Evolutionary conservation across 2,888 invertebrate genomes (phyloP).

Genomic region (Lepidonotus clava): DNA sequence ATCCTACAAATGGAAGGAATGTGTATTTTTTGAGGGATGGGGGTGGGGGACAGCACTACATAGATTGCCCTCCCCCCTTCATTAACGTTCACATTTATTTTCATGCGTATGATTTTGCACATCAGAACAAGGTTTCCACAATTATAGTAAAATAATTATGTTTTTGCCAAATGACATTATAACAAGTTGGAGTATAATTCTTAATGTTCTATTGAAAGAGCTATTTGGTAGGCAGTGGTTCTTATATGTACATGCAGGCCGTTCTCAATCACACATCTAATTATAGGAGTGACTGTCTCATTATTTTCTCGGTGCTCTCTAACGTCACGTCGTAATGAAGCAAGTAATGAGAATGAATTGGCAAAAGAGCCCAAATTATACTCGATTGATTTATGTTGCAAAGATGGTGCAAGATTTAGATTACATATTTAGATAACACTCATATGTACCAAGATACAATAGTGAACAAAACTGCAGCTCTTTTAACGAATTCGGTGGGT

Average conservation of each 20-base stretch:
- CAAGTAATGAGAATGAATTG: not conserved
- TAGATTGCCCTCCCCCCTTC: too few species aligned
- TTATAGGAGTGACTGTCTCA: not conserved
- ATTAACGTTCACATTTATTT: too few species aligned
- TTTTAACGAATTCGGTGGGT: not conserved
- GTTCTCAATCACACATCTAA: not conserved
- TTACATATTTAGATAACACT: not conserved
- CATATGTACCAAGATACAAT: not conserved
- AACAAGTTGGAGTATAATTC: too few species aligned
- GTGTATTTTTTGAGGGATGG: too few species aligned
- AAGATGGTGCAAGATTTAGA: not conserved
- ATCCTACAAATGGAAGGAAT: too few species aligned
- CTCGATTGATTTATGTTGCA: not conserved
- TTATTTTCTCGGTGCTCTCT: not conserved
- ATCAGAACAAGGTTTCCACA: too few species aligned
- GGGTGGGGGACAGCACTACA: too few species aligned
- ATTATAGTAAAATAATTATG: too few species aligned
- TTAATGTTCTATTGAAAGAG: too few species aligned
- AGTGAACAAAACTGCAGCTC: not conserved
- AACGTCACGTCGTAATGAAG: not conserved
- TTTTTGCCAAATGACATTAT: too few species aligned
- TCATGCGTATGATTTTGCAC: too few species aligned
- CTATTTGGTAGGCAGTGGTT: too few species aligned
- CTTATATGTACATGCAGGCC: not conserved
- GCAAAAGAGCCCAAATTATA: not conserved